Base-by-base conservation (phyloP, 2,888 invertebrate genomes). In the Cosmopolites sordidus region DNA sequence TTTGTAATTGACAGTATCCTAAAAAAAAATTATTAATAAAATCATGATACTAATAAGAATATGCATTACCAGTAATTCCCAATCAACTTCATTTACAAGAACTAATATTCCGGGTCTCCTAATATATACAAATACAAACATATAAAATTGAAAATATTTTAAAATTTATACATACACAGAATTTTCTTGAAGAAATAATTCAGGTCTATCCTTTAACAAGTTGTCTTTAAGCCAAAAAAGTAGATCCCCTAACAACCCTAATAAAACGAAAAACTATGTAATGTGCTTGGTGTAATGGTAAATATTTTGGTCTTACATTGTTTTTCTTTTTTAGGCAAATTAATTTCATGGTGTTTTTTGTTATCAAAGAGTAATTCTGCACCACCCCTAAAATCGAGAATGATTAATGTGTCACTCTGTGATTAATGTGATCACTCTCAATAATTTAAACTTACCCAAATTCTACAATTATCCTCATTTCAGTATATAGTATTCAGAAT, bases 61-160 rank as follows among this genome's bases (percentile, higher is more conserved):
- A 41, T 45, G 37, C 43, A 76, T 78, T 76, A 84, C 86, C 73
- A 84, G 72, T 12, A 98, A 75, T 73, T 98, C 96, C 97, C 97
- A 98, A 69, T 98, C 98, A 0, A 89, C 81, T 64, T 98, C 96
- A 69, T 98, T 98, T 6, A 98, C 82, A 1, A 98, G 75, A 1
- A 98, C 95, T 43, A 98, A 75, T 56, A 98, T 97, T 1, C 97
- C 97, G 0, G 96, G 95, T 43, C 96, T 75, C 59, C 80, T 81
- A 64, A 47, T 72, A 54, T 39, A 43, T 41, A 39, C 12, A 33
- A 22, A 22, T 22, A 22, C 3, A 22, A 5, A 22, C 8, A 22
- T 22, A 22, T 22, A 8, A n/a, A n/a, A n/a, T n/a, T n/a, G n/a
- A n/a, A n/a, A n/a, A n/a, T n/a, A n/a, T n/a, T n/a, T n/a, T 9